These are phyloP conservation scores for Hyles vespertilio DNA, from an alignment of 1,140 invertebrate species.

Conservation along the genomic window DNA sequence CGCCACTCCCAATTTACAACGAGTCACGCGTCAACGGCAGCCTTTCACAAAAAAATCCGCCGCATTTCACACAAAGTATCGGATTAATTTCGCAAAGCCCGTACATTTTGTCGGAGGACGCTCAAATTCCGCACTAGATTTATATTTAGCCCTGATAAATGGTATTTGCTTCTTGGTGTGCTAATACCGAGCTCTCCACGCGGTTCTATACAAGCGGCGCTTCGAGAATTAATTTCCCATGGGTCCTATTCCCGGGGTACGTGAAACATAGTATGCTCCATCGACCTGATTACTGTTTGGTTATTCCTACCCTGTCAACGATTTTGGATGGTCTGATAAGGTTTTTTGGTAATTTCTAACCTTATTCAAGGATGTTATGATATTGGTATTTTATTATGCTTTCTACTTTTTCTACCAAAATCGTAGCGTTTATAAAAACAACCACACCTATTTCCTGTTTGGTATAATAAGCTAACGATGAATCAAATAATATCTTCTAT, in stretches of 20 bases:
- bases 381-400: too few species aligned
- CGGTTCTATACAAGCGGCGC: slow-evolving; percentile 12
- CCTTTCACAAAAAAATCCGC: too few species aligned
- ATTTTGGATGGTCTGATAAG: background rate
- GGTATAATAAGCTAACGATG: too few species aligned
- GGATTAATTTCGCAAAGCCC: too few species aligned
- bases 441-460: too few species aligned
- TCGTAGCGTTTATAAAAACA: too few species aligned
- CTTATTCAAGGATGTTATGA: too few species aligned
- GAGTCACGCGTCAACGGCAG: too few species aligned
- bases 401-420: too few species aligned
- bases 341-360: background rate
- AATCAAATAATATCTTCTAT: too few species aligned
- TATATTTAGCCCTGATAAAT: slow-evolving; percentile 9
- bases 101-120: background rate
- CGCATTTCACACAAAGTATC: too few species aligned
- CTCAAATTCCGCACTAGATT: slow-evolving; percentile 5
- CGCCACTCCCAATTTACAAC: too few species aligned
- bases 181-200: slow-evolving; percentile 14
- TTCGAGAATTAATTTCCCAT: slow-evolving; percentile 48
- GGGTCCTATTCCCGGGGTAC: slow-evolving; percentile 23
- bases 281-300: slow-evolving; percentile 35
- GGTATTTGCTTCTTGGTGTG: slow-evolving; percentile 14
- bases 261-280: slow-evolving; percentile 18
- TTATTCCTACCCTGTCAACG: slow-evolving; percentile 15